These are phyloP conservation scores for Melanophora roralis DNA, from an alignment of 2,888 invertebrate species.

Conservation along the genomic window DNA sequence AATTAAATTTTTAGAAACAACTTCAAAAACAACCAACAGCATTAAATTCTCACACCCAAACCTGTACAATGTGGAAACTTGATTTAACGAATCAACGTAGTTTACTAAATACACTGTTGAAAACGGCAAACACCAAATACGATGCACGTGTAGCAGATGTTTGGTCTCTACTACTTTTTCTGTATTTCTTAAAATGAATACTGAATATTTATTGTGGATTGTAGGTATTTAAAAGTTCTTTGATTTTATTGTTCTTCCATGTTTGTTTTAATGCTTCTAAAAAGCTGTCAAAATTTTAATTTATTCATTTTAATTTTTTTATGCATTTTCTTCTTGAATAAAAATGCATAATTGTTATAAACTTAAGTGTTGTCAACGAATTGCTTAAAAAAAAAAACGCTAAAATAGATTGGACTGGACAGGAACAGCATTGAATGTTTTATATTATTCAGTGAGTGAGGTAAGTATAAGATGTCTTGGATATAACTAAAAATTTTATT, in stretches of 20 bases:
- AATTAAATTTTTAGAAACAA: background rate
- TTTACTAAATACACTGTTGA: constrained; percentile 25
- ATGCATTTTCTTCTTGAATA: too few relatives aligned
- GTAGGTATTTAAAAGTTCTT: constrained; percentile 7
- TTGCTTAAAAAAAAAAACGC: too few relatives aligned
- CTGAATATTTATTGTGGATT: constrained; percentile 2
- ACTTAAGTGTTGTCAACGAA: constrained; percentile 22
- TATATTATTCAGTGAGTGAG: too few relatives aligned
- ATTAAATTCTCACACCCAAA: background rate
- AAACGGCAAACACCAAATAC: too few relatives aligned
- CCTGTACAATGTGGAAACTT: background rate
- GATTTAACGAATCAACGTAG: constrained; percentile 8
- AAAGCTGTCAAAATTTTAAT: constrained; percentile 34
- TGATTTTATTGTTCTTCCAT: background rate
- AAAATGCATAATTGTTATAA: too few relatives aligned
- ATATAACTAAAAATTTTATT: too few relatives aligned
- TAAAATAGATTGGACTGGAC: too few relatives aligned
- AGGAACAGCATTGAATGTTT: too few relatives aligned
- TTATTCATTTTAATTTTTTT: constrained; percentile 41
- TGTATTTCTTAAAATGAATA: constrained; percentile 6
- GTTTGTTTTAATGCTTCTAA: constrained; percentile 10
- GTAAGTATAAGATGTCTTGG: too few relatives aligned
- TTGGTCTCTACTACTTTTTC: constrained; percentile 11
- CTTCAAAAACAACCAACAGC: background rate
- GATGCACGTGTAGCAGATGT: constrained; percentile 12